A percentile compares a stretch with the other conserved stretches of the same genome.
Conservation (phyloP, 2,888 invertebrate species). For the Volucella zonaria region DNA sequence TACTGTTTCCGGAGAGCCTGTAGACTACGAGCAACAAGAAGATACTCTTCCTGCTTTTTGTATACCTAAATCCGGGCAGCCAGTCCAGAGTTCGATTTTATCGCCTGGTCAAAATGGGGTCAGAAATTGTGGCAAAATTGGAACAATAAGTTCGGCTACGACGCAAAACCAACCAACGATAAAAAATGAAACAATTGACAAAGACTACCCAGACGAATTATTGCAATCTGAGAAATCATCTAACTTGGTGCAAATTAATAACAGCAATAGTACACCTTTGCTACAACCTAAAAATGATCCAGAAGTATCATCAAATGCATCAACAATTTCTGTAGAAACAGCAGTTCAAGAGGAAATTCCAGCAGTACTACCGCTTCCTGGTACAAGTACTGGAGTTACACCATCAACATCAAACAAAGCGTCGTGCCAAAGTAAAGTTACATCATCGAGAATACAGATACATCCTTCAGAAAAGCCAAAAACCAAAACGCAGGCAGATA, state of each 20-base stretch:
- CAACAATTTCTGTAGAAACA: neutral
- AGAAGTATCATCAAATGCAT: neutral
- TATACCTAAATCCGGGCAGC: neutral
- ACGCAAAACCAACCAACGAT: neutral
- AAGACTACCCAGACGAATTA: neutral
- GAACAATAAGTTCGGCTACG: neutral
- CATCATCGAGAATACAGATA: no score
- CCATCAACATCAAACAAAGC: neutral
- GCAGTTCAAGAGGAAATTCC: neutral
- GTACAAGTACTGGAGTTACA: neutral
- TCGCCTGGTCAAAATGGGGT: no score
- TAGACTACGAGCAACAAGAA: conserved; percentile 19
- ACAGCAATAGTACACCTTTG: neutral
- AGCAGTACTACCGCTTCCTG: neutral
- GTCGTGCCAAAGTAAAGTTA: neutral
- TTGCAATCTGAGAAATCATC: neutral
- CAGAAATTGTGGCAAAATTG: neutral
- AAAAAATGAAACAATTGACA: conserved; percentile 31
- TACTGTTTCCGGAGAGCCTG: neutral
- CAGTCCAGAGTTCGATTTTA: neutral
- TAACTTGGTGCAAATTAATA: no score
- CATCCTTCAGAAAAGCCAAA: no score
- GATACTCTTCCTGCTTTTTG: conserved; percentile 7
- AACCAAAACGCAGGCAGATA: no score
- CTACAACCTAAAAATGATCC: neutral